Conservation (phyloP, 2,888 invertebrate genomes). For the Coelinius sp. region DNA sequence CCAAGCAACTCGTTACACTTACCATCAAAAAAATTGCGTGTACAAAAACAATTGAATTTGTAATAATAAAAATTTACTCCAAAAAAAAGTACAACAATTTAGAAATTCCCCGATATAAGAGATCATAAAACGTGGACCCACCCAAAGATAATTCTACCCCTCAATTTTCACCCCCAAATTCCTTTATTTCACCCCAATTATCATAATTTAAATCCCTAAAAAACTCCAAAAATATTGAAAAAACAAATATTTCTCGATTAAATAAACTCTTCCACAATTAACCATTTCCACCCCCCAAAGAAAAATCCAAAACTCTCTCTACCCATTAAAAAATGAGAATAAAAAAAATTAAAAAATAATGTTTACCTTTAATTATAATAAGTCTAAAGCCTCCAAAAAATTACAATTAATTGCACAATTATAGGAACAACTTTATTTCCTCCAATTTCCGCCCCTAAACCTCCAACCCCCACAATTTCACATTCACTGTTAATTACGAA, state of each 20-base stretch:
- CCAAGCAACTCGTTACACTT: conserved; percentile 3
- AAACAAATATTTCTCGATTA: not conserved
- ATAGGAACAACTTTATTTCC: not conserved
- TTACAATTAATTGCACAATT: not conserved
- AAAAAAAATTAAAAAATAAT: not conserved
- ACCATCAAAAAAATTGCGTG: not conserved
- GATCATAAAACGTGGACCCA: not conserved
- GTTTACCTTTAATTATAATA: not conserved
- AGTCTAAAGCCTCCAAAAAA: not conserved
- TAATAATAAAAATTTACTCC: not conserved
- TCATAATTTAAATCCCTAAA: not conserved
- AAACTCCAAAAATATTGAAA: not conserved
- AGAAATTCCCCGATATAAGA: not conserved
- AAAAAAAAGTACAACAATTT: not conserved
- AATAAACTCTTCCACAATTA: not conserved
- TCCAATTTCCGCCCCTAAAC: not conserved
- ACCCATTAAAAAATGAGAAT: too few relatives aligned
- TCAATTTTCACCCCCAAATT: not conserved
- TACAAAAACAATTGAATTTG: not conserved
- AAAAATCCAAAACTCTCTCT: not conserved
- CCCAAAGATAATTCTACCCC: not conserved
- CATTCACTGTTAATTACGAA: not conserved
- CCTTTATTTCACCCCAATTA: not conserved
- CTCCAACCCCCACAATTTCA: not conserved
- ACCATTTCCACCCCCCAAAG: not conserved